Evolutionary conservation across 1,140 invertebrate species (phyloP).

Genomic region (Artemia franciscana): DNA sequence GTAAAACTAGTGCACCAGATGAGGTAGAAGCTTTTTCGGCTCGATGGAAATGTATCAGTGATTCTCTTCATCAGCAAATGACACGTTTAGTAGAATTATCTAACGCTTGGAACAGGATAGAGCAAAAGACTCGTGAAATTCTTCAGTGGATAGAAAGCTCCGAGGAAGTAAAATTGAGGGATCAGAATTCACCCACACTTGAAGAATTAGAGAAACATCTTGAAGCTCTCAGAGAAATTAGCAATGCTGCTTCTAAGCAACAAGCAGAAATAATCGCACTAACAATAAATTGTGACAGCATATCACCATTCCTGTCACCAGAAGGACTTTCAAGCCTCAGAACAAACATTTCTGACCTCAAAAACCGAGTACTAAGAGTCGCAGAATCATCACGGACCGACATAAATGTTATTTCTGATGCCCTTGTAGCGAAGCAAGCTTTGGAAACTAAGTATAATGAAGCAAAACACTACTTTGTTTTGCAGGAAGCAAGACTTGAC

Average conservation of each 20-base stretch:
- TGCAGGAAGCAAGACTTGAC: slow-evolving; percentile 41
- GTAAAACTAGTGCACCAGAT: slow-evolving; percentile 43
- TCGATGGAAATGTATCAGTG: slow-evolving; percentile 47
- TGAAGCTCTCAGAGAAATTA: slow-evolving; percentile 3
- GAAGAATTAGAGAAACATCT: slow-evolving; percentile 14
- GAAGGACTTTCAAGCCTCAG: slow-evolving; percentile 47
- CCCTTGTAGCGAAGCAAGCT: slow-evolving; percentile 52
- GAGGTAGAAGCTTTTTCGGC: slow-evolving; percentile 58
- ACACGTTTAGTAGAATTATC: slow-evolving; percentile 53
- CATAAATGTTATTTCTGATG: slow-evolving; percentile 52
- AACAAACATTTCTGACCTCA: slow-evolving; percentile 41
- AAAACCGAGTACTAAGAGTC: slow-evolving; percentile 37
- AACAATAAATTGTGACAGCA: slow-evolving; percentile 49
- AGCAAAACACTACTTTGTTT: slow-evolving; percentile 61
- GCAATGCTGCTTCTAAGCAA: slow-evolving; percentile 35
- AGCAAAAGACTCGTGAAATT: slow-evolving; percentile 18
- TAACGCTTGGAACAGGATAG: slow-evolving; percentile 48
- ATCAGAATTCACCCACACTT: slow-evolving; percentile 3
- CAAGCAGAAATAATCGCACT: slow-evolving; percentile 52
- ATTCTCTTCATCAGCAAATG: slow-evolving; percentile 40
- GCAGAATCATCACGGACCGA: slow-evolving; percentile 42
- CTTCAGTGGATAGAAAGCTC: slow-evolving; percentile 15
- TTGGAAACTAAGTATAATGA: slow-evolving; percentile 53
- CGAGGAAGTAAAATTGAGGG: slow-evolving; percentile 9
- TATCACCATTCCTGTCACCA: slow-evolving; percentile 42